Base-by-base conservation (phyloP, 2,113 vertebrate species). In the Rhombomys opimus region DNA sequence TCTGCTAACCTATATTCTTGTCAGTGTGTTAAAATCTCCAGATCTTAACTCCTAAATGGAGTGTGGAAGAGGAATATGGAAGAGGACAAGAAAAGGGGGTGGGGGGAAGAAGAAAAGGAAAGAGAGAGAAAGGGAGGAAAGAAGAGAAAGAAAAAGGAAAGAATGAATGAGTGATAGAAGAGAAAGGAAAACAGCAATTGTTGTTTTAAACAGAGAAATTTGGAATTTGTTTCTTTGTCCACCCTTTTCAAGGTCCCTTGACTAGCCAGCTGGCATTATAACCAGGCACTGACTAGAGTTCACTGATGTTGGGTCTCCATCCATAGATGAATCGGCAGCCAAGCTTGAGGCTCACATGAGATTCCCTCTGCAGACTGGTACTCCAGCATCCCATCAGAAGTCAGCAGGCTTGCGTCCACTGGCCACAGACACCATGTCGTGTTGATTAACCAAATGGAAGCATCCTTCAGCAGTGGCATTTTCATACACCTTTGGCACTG, bases 241-340 rank as follows among this genome's bases (percentile, higher is more conserved):
- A 52, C 38, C 35, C n/a, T 84, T 78, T 30, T 72, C 67, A 89
- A 93, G 67, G 18, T 88, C 75, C 72, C 68, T 87, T n/a, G 46
- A 70, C 50, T 35, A 91, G 18, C 32, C 70, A 87, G 73, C 65
- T 88, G n/a, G 10, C n/a, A 92, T 87, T 70, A 89, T 70, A 94
- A 70, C 93, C 82, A 93, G 89, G 78, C 11, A 50, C 57, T 84
- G 81, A 61, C 81, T 23, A 82, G 87, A 73, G 54, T 68, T 82
- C 59, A 92, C 80, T 94, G 95, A 93, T 81, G 46, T 4, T 8
- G 73, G 87, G n/a, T 59, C 78, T 84, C 85, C 94, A 57, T 70
- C 75, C 90, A n/a, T n/a, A 73, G 91, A 87, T 87, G 91, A 96
- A 84, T 97, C 93, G 95, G 15, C 93, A 97, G 93, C 87, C 46